Evolutionary conservation across 1,140 invertebrate genomes (phyloP).

Genomic region (Pachyrhynchus sulphureomaculatus): DNA sequence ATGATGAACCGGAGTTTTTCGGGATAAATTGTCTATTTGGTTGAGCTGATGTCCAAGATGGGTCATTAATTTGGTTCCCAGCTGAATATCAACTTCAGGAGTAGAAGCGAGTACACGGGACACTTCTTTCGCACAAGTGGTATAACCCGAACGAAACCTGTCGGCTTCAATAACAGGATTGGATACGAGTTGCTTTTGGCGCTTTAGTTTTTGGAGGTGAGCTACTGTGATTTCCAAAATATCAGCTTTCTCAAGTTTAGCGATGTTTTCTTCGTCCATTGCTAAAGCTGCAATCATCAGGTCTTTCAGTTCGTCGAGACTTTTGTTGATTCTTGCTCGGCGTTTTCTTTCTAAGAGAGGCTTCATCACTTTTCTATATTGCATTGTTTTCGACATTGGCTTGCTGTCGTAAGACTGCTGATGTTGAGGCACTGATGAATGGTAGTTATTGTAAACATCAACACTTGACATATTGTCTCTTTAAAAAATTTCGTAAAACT

Average conservation of each 20-base stretch:
- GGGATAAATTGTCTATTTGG: constrained; percentile 66
- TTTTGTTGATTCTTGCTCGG: constrained; percentile 90
- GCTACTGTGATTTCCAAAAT: constrained; percentile 93
- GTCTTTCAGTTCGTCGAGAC: constrained; percentile 89
- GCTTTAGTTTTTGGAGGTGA: constrained; percentile 81
- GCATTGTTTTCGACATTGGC: constrained; percentile 78
- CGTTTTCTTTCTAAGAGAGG: constrained; percentile 93
- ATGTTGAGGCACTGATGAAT: constrained; percentile 27
- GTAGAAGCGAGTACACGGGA: constrained; percentile 80
- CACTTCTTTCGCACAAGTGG: constrained; percentile 89
- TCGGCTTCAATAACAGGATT: constrained; percentile 73
- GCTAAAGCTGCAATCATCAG: constrained; percentile 85
- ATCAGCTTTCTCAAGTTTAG: constrained; percentile 95
- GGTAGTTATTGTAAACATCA: constrained; percentile 18
- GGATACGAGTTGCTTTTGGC: constrained; percentile 66
- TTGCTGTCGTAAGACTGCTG: constrained; percentile 38
- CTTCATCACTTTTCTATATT: constrained; percentile 93
- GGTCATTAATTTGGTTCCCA: constrained; percentile 83
- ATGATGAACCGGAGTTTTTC: not conserved
- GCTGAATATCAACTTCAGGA: constrained; percentile 78
- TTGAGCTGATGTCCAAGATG: constrained; percentile 81
- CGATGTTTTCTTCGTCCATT: constrained; percentile 82
- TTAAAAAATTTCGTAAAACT: constrained; percentile 16
- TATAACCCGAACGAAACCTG: constrained; percentile 86
- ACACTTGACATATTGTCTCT: constrained; percentile 20